These are phyloP conservation scores for Pomacea canaliculata DNA, from an alignment of 2,888 invertebrate genomes.

Conservation along the genomic window DNA sequence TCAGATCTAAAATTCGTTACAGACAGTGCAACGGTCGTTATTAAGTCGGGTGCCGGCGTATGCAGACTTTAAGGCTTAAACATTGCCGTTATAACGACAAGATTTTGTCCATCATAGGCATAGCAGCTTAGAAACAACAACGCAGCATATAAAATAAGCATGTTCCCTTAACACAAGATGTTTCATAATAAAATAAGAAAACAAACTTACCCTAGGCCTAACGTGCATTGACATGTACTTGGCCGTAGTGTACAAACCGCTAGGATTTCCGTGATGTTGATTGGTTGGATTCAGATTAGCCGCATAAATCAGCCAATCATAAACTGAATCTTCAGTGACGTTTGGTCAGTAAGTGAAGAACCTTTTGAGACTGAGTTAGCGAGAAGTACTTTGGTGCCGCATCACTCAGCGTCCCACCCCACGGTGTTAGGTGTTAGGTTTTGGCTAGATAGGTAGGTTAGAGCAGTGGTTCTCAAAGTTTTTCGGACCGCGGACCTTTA, in stretches of 20 bases:
- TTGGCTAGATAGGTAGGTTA: too few species aligned
- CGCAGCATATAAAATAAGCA: background rate
- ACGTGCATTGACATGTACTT: background rate
- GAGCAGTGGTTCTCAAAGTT: too few species aligned
- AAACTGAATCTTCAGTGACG: conserved; percentile 1
- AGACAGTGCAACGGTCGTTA: too few species aligned
- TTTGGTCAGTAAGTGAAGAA: too few species aligned
- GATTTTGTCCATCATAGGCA: background rate
- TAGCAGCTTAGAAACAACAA: background rate
- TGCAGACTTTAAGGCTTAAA: background rate
- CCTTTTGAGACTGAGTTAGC: too few species aligned
- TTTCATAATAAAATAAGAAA: background rate
- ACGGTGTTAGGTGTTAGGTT: too few species aligned
- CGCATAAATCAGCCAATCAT: conserved; percentile 58
- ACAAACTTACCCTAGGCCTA: too few species aligned
- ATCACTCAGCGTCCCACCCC: too few species aligned
- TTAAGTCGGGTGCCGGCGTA: conserved; percentile 7
- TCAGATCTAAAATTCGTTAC: background rate
- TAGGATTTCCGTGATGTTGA: conserved; percentile 34
- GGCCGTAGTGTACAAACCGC: conserved; percentile 21
- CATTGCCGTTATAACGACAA: too few species aligned
- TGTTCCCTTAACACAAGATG: background rate
- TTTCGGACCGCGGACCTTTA: too few species aligned
- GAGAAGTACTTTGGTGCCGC: too few species aligned
- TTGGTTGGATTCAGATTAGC: conserved; percentile 56